Percentiles rank a stretch among this genome's conserved stretches.
Evolutionary conservation across 1,140 invertebrate species (phyloP).

Genomic region (Popillia japonica): DNA sequence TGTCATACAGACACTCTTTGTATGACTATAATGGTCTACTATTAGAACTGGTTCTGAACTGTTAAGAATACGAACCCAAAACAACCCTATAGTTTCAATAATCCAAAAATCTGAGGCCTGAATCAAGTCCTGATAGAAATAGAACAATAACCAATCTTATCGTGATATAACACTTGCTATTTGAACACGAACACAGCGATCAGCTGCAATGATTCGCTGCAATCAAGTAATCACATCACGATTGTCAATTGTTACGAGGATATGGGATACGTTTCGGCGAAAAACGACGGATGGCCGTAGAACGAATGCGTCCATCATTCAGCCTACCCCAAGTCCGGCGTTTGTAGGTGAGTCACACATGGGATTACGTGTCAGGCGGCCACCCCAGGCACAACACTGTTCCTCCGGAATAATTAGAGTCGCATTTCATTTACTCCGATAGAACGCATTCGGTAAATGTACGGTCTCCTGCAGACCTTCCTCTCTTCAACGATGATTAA

Average conservation of each 20-base stretch:
- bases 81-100: too few species aligned
- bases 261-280: neutral
- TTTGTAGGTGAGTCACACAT: neutral
- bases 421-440: neutral
- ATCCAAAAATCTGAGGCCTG: too few species aligned
- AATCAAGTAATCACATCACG: constrained; percentile 18
- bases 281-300: neutral
- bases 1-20: too few species aligned
- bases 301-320: neutral
- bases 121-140: neutral
- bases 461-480: neutral
- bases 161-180: neutral
- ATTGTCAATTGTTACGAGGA: constrained; percentile 14
- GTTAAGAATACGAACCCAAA: too few species aligned
- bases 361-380: neutral
- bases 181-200: neutral
- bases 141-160: neutral
- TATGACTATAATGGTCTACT: too few species aligned
- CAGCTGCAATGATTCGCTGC: neutral
- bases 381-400: neutral
- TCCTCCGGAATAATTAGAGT: neutral
- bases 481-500: neutral
- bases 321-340: neutral
- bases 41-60: too few species aligned
- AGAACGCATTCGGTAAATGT: neutral